phyloP scores from a whole-genome alignment of 2,888 invertebrate genomes.

The Eueremaeus valkanovi region DNA sequence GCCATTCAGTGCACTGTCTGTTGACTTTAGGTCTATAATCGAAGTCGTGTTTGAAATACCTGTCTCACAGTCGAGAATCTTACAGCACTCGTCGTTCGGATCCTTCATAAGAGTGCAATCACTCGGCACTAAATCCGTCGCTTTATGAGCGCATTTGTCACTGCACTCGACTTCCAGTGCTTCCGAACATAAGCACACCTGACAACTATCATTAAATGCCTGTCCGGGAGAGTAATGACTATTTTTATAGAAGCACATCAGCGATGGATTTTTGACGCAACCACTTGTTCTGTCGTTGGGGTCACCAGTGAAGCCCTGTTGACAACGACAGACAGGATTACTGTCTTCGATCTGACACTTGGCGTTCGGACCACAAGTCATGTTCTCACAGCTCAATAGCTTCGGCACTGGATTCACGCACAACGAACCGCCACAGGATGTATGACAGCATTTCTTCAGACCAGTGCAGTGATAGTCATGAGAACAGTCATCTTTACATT shows the following conservation, averaged over 20 bases:
- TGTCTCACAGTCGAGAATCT: constrained; percentile 44
- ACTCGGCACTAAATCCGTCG: constrained; percentile 36
- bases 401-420: constrained; percentile 44
- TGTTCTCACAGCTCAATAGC: background rate
- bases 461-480: constrained; percentile 47
- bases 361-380: constrained; percentile 50
- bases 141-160: constrained; percentile 36
- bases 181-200: constrained; percentile 51
- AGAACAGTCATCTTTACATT: constrained; percentile 46
- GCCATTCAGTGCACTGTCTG: background rate
- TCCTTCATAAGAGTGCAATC: constrained; percentile 44
- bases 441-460: constrained; percentile 47
- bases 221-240: constrained; percentile 50
- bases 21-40: too few species aligned
- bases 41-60: background rate
- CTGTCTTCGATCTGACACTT: constrained; percentile 46
- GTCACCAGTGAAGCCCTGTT: constrained; percentile 49
- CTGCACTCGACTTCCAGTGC: constrained; percentile 51
- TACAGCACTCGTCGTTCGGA: constrained; percentile 46
- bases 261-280: constrained; percentile 45
- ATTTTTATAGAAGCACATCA: constrained; percentile 50
- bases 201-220: constrained; percentile 51
- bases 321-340: constrained; percentile 44
- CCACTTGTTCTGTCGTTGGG: constrained; percentile 48
- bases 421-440: constrained; percentile 47